phyloP scores from a whole-genome alignment of 2,888 invertebrate genomes.

The Metallyticus violacea region DNA sequence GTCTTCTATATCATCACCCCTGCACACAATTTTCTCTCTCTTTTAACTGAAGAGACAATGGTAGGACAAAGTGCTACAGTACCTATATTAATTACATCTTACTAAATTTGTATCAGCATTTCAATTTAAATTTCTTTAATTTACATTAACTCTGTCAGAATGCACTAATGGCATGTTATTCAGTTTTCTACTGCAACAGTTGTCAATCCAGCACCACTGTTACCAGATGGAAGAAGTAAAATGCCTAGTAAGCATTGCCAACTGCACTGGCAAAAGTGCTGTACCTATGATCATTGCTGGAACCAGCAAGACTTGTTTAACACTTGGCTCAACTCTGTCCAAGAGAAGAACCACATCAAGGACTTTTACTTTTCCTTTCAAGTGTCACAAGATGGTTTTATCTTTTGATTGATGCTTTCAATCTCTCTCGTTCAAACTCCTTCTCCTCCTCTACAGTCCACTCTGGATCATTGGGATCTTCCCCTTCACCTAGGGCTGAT shows the following conservation, averaged over 20 bases:
- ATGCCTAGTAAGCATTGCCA: no score
- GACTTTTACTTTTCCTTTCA: background rate
- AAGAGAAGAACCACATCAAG: background rate
- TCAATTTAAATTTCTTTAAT: no score
- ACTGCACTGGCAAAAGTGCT: no score
- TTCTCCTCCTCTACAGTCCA: conserved; percentile 60
- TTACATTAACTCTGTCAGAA: background rate
- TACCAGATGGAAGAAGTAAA: background rate
- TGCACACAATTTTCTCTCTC: background rate
- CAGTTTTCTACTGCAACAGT: background rate
- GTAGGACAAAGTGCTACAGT: conserved; percentile 12
- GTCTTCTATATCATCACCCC: conserved; percentile 2
- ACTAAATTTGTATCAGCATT: background rate
- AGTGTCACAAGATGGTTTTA: conserved; percentile 7
- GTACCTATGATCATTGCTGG: no score
- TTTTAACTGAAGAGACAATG: conserved; percentile 8
- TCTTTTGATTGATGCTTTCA: conserved; percentile 26
- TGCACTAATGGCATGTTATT: conserved; percentile 5
- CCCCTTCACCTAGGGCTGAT: conserved; percentile 62
- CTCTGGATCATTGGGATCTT: conserved; percentile 83
- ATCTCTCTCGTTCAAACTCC: conserved; percentile 31
- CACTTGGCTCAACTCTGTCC: background rate
- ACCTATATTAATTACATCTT: conserved; percentile 8
- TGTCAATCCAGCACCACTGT: background rate
- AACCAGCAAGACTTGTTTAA: no score